Percentiles rank a stretch among this genome's conserved stretches.
Conservation (phyloP, 2,888 invertebrate species). For the Pollenia griseotomentosa region DNA sequence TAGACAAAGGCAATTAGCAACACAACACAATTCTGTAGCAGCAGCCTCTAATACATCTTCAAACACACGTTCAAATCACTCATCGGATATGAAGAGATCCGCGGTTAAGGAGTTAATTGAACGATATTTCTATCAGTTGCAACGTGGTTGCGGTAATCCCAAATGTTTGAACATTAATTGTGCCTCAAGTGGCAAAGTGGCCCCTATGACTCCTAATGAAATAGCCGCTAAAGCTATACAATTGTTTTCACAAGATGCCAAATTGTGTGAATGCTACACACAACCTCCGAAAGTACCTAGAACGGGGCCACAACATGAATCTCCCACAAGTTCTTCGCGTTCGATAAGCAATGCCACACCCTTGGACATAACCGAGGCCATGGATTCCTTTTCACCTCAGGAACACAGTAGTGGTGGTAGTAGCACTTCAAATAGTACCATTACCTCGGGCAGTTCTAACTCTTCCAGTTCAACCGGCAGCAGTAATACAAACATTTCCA, state of each 20-base stretch:
- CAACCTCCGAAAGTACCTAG: slow-evolving; percentile 81
- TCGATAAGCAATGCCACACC: slow-evolving; percentile 61
- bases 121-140: slow-evolving; percentile 95
- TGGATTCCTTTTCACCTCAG: slow-evolving; percentile 78
- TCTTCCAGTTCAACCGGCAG: slow-evolving; percentile 70
- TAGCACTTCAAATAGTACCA: slow-evolving; percentile 79
- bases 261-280: slow-evolving; percentile 88
- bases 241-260: slow-evolving; percentile 93
- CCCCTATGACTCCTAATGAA: slow-evolving; percentile 92
- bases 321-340: slow-evolving; percentile 76
- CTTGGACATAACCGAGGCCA: slow-evolving; percentile 75
- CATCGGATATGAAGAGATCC: slow-evolving; percentile 88
- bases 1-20: slow-evolving; percentile 61
- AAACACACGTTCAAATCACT: slow-evolving; percentile 29
- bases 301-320: slow-evolving; percentile 74
- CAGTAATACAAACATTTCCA: slow-evolving; percentile 72
- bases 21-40: slow-evolving; percentile 23
- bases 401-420: slow-evolving; percentile 77
- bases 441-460: slow-evolving; percentile 78
- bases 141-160: slow-evolving; percentile 96
- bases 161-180: slow-evolving; percentile 94
- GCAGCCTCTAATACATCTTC: slow-evolving; percentile 1
- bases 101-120: slow-evolving; percentile 94
- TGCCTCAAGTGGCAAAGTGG: slow-evolving; percentile 94
- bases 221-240: slow-evolving; percentile 95